Percentiles rank a stretch among this genome's conserved stretches.
Evolutionary conservation across 1,140 invertebrate species (phyloP).

Genomic region (Drosophila erecta): DNA sequence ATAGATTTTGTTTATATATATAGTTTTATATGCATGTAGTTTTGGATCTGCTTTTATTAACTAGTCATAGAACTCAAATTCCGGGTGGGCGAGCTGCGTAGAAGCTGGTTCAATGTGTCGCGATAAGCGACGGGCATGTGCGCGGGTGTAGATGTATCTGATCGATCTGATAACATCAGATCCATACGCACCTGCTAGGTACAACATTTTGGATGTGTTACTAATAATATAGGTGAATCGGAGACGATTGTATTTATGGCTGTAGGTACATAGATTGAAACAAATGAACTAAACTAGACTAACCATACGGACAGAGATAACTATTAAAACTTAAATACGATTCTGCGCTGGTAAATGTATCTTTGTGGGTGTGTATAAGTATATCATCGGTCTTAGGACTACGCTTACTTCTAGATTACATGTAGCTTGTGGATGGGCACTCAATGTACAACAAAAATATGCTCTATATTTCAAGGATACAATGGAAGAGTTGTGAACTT

Average conservation of each 20-base stretch:
- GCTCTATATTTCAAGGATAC: slow-evolving; percentile 38
- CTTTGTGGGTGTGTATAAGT: slow-evolving; percentile 14
- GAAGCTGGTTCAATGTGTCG: slow-evolving; percentile 47
- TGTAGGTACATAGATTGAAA: slow-evolving; percentile 53
- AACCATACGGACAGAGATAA: slow-evolving; percentile 24
- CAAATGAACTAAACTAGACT: slow-evolving; percentile 51
- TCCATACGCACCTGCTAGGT: slow-evolving; percentile 51
- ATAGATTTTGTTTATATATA: slow-evolving; percentile 33
- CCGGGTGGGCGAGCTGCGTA: slow-evolving; percentile 38
- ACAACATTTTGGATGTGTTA: slow-evolving; percentile 57
- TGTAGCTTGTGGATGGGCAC: slow-evolving; percentile 42
- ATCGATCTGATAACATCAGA: slow-evolving; percentile 23
- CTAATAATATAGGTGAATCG: slow-evolving; percentile 46
- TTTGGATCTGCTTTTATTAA: slow-evolving; percentile 34
- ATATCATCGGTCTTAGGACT: slow-evolving; percentile 44
- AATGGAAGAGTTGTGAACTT: slow-evolving; percentile 37
- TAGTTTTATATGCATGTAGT: slow-evolving; percentile 32
- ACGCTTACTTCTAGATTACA: slow-evolving; percentile 54
- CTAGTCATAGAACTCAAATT: slow-evolving; percentile 44
- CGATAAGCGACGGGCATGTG: slow-evolving; percentile 40
- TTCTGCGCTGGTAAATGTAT: slow-evolving; percentile 36
- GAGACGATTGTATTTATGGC: slow-evolving; percentile 39
- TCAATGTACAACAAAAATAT: slow-evolving; percentile 55
- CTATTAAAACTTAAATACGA: slow-evolving; percentile 53
- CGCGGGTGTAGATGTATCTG: slow-evolving; percentile 19